Percentiles rank a stretch among this genome's conserved stretches.
phyloP scores from a whole-genome alignment of 2,888 invertebrate species.

The Neria commutata region DNA sequence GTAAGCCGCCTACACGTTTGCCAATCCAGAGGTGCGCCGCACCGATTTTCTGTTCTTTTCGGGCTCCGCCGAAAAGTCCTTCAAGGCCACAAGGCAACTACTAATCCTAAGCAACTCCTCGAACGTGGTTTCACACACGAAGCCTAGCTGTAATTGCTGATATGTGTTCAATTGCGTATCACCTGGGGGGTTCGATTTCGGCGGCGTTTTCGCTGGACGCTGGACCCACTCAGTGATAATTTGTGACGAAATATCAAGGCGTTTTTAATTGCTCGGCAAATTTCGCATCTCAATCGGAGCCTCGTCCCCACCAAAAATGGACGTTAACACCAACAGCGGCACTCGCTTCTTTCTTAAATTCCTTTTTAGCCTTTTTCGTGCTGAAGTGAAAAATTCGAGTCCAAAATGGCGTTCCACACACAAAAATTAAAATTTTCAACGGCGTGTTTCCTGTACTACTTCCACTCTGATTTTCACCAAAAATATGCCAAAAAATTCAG shows the following conservation, averaged over 20 bases:
- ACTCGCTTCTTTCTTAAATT: constrained; percentile 12
- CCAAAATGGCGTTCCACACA: constrained; percentile 55
- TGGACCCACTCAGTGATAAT: too few relatives aligned
- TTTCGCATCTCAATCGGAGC: too few relatives aligned
- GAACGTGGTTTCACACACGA: neutral
- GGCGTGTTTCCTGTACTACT: constrained; percentile 42
- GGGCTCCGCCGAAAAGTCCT: neutral
- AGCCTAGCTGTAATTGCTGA: constrained; percentile 5
- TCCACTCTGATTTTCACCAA: constrained; percentile 43
- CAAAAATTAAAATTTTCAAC: constrained; percentile 45
- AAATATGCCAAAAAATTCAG: constrained; percentile 46
- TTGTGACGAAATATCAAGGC: too few relatives aligned
- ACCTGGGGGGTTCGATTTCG: constrained; percentile 21
- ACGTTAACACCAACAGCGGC: constrained; percentile 9
- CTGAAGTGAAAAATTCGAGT: constrained; percentile 39
- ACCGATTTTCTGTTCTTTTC: neutral
- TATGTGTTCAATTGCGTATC: neutral
- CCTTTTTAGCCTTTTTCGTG: constrained; percentile 25
- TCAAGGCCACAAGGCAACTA: too few relatives aligned
- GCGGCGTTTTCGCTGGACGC: too few relatives aligned
- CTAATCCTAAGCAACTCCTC: too few relatives aligned
- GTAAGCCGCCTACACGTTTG: constrained; percentile 1
- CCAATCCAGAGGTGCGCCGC: too few relatives aligned
- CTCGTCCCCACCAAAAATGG: constrained; percentile 5
- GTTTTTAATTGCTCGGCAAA: neutral